Evolutionary conservation across 2,888 invertebrate genomes (phyloP), one percentile per base, ranked within the genome.

Genomic region (Tromatobia lineatoria): DNA sequence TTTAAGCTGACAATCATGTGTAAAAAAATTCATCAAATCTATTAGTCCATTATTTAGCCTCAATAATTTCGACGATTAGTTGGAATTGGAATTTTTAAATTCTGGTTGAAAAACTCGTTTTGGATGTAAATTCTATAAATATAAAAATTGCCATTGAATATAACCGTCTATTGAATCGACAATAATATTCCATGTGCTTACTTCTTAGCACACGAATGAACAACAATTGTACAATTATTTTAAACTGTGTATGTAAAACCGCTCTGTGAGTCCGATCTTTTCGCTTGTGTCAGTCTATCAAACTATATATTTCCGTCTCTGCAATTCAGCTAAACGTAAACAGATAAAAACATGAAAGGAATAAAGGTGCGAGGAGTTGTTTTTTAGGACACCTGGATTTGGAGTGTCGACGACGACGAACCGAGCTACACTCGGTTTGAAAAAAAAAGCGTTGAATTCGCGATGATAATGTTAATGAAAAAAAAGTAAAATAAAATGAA

Each of bases 351-450:
- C 52, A 64, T 13, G 11, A 13, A 42, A 45, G n/a, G 71, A 79
- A 84, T 92, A 93, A 59, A 93, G 93, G 94, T 94, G 82, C 93
- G 93, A 45, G 93, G 93, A 34, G 91, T 20, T 45, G 59, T 42
- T 34, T 67, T 47, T 34, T 47, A 74, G 61, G 61, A 13, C 23
- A 61, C 61, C 74, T 13, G 59, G 61, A 74, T 18, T n/a, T 61
- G 7, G 11, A 61, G 23, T 34, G 42, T 73, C 11, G 18, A 25
- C 38, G 38, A 54, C 6, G 38, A 38, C 10, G 18, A n/a, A 38
- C 42, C 20, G 20, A 38, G 42, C 3, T 20, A 20, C 2, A 11
- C 13, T 66, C 20, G 64, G 20, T 20, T 20, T 13, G 42, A 42
- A 20, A 38, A 20, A 38, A 10, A 38, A 2, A 2, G 38, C 34